Base-by-base conservation (phyloP, 2,797 vertebrate genomes). In the Chaenodraco wilsoni region DNA sequence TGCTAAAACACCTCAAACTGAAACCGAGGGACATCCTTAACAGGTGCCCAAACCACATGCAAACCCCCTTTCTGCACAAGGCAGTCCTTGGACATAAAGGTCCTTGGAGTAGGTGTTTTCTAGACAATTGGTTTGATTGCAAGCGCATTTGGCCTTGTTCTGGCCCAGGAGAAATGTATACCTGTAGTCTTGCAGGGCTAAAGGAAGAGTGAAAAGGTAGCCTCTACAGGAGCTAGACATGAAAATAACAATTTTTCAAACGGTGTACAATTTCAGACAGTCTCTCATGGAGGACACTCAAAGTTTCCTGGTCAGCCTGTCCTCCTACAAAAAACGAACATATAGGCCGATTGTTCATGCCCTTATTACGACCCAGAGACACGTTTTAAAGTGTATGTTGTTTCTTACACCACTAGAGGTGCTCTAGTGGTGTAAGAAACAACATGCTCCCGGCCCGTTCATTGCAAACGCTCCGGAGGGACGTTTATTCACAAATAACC, bases 81-180 rank as follows among this genome's bases (percentile, higher is more conserved):
- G 44, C 33, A 50, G 59, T 37, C 7, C 33, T 54, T 61, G 1
- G 1, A 48, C 41, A 41, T 43, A 55, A 23, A 64, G 10, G 49
- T 62, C 27, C 17, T 44, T 43, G 5, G 45, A 11, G 23, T 31
- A 52, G 46, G n/a, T 52, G 14, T 43, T 61, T 31, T 48, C 55
- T 21, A 21, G 49, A 17, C 9, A 27, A 9, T 23, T 45, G 16
- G 48, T 19, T 56, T 52, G 40, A 58, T 59, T 59, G 55, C 19
- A 46, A n/a, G 60, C 43, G 23, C 19, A 27, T 62, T 54, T 19
- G 13, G 12, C 50, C 59, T 3, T 60, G 21, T 69, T 61, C 48
- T 70, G 49, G 56, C 57, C 43, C 37, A 1, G 19, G 4, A 19
- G 3, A 44, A 54, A 27, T 54, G 44, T 43, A 31, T 7, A 50